Evolutionary conservation across 2,888 invertebrate species (phyloP).

Genomic region (Falcaria lacertinaria): DNA sequence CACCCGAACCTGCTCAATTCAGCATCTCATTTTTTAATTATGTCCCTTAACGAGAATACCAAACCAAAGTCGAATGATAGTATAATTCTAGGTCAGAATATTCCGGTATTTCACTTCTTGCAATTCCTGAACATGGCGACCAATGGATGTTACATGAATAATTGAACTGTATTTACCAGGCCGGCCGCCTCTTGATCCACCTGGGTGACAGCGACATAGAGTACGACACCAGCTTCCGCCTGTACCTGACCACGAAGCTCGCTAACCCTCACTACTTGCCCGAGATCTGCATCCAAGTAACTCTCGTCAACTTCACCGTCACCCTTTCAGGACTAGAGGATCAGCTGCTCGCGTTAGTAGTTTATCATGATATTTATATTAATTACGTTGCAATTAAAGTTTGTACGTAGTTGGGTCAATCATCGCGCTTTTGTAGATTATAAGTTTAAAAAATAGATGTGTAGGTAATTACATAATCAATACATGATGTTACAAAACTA

Average conservation of each 20-base stretch:
- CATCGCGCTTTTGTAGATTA: no score
- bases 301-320: conserved; percentile 95
- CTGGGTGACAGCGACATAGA: conserved; percentile 94
- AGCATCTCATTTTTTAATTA: no score
- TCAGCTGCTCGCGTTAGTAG: conserved; percentile 90
- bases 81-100: no score
- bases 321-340: conserved; percentile 94
- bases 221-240: conserved; percentile 90
- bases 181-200: conserved; percentile 89
- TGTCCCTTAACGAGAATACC: no score
- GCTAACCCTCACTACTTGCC: conserved; percentile 96
- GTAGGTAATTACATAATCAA: no score
- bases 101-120: background rate
- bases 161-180: conserved; percentile 48
- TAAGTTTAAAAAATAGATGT: no score
- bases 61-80: no score
- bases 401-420: no score
- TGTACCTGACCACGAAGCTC: conserved; percentile 95
- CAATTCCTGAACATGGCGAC: background rate
- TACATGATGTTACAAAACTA: no score
- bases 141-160: background rate
- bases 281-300: conserved; percentile 95
- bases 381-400: no score
- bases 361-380: no score
- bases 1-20: no score